These are phyloP conservation scores for Morone chrysops DNA, from an alignment of 2,113 vertebrate species.

Conservation along the genomic window DNA sequence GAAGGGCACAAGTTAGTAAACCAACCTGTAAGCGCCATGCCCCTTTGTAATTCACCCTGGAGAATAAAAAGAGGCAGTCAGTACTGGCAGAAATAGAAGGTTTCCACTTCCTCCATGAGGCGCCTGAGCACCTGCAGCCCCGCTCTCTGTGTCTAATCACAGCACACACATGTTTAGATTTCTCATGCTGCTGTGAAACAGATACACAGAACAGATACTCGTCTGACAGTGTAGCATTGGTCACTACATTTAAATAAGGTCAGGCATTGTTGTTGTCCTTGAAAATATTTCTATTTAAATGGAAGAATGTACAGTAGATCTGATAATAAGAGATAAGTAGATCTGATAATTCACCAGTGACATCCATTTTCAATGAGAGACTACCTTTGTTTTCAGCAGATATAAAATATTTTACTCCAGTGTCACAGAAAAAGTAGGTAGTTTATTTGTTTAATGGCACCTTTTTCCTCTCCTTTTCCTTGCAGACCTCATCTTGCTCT, in stretches of 20 bases:
- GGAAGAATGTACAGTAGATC: not conserved
- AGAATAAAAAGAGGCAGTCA: slow-evolving; percentile 37
- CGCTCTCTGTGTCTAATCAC: slow-evolving; percentile 59
- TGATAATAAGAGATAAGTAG: not conserved
- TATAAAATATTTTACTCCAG: not conserved
- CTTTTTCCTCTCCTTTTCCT: slow-evolving; percentile 43
- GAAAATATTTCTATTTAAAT: slow-evolving; percentile 35
- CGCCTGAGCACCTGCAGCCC: slow-evolving; percentile 20
- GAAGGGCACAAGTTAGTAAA: slow-evolving; percentile 57
- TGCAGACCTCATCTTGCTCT: slow-evolving; percentile 86
- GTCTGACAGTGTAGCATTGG: slow-evolving; percentile 35
- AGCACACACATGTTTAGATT: slow-evolving; percentile 58
- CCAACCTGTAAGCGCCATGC: slow-evolving; percentile 57
- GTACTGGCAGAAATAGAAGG: slow-evolving; percentile 66
- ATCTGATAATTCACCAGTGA: slow-evolving; percentile 1
- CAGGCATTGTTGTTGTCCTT: slow-evolving; percentile 29
- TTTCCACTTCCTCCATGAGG: slow-evolving; percentile 76
- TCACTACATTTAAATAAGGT: slow-evolving; percentile 42
- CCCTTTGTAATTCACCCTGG: slow-evolving; percentile 59
- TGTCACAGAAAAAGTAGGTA: not conserved
- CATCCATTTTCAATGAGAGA: not conserved
- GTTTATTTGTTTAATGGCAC: not conserved
- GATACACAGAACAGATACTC: slow-evolving; percentile 27
- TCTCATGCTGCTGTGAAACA: slow-evolving; percentile 61
- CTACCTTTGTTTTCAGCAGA: not conserved